Base-by-base conservation (phyloP, 1,140 invertebrate genomes). In the Gryon sp. region DNA sequence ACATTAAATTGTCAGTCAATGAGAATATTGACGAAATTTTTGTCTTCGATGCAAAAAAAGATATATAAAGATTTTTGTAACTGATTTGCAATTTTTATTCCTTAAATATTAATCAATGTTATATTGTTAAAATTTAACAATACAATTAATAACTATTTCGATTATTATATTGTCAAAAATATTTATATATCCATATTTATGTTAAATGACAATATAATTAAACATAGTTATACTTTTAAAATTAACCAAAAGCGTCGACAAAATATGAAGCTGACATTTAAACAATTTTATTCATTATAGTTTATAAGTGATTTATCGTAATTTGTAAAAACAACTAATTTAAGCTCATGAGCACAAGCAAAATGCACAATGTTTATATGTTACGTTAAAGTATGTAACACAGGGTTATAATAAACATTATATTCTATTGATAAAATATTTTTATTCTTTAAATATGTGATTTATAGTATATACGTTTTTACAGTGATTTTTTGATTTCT, bases 391-490 rank as follows among this genome's bases (percentile, higher is more conserved):
- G 50, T 83, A 69, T 68, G 63, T 68, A 68, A 83, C 80, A 86
- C 80, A 79, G 76, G 80, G 80, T 85, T 83, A 80, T 81, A 86
- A 86, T 85, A 84, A 86, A 86, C 69, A 84, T 77, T 83, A 79
- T 83, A 84, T 84, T 82, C 81, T 82, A 83, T 82, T 82, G 68
- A 55, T 75, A 79, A 32, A 50, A 15, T 2, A 6, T 24, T 11
- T 16, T 24, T 9, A 57, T 63, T 48, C 53, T 41, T 28, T 20
- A 11, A 11, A 32, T 4, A 40, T 19, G 2, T 38, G 11, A 28
- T 55, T 66, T 12, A 4, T 38, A 26, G 0, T 5, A 5, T 43
- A 7, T 4, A 45, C 1, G 16, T 11, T 63, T 11, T 1, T 24
- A 12, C 28, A 36, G 40, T 24, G 30, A 34, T 8, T 9, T 65